A percentile compares a stretch with the other conserved stretches of the same genome.
phyloP scores from a whole-genome alignment of 2,888 invertebrate genomes.

The Acanthopleura granulata region DNA sequence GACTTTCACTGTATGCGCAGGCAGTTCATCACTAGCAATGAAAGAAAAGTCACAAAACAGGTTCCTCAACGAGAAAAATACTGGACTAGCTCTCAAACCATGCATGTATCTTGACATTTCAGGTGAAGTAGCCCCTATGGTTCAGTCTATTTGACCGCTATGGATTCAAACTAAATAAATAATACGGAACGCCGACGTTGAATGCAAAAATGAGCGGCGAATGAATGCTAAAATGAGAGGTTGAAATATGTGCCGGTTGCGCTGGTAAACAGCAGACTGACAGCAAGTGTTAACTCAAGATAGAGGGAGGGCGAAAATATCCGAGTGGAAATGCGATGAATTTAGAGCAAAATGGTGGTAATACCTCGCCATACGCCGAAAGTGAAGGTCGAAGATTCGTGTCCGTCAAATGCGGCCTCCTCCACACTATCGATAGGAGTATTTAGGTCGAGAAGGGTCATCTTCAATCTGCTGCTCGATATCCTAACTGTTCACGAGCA shows the following conservation, averaged over 20 bases:
- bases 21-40: too few relatives aligned
- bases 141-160: too few relatives aligned
- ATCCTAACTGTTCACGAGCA: slow-evolving; percentile 12
- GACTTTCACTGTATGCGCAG: too few relatives aligned
- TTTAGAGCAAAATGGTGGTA: background rate
- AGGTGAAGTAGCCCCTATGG: too few relatives aligned
- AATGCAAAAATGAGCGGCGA: background rate
- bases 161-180: too few relatives aligned
- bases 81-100: too few relatives aligned
- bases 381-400: slow-evolving; percentile 19
- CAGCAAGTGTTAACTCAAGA: background rate
- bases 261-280: background rate
- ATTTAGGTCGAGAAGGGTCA: slow-evolving; percentile 19
- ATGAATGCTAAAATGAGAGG: background rate
- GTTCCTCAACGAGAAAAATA: too few relatives aligned
- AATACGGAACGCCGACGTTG: too few relatives aligned
- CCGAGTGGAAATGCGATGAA: slow-evolving; percentile 9
- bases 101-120: too few relatives aligned
- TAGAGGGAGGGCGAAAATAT: background rate
- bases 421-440: slow-evolving; percentile 18
- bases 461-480: slow-evolving; percentile 8
- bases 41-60: too few relatives aligned
- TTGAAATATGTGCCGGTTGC: background rate
- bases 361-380: slow-evolving; percentile 20
- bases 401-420: slow-evolving; percentile 18